Evolutionary conservation across 2,113 vertebrate species (phyloP).

Genomic region (Rhinoderma darwinii): DNA sequence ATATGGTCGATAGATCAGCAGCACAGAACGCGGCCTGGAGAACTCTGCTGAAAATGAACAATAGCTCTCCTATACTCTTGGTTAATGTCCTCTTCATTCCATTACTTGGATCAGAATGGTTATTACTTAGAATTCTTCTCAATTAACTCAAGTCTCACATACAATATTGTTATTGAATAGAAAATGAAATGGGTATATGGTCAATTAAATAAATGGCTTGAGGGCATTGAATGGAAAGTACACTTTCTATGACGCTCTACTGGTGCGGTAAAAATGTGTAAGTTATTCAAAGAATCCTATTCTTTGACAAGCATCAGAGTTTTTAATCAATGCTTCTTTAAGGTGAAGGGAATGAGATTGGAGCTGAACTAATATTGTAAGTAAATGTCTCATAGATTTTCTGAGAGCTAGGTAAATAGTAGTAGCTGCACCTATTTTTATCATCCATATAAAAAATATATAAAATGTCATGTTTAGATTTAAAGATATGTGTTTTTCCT

Average conservation of each 20-base stretch:
- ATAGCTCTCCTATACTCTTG: conserved; percentile 5
- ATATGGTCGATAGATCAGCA: conserved; percentile 23
- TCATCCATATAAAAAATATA: not conserved
- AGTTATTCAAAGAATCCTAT: conserved; percentile 41
- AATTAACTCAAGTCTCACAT: conserved; percentile 35
- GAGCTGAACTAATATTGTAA: conserved; percentile 39
- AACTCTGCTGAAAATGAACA: not conserved
- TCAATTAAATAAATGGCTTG: conserved; percentile 50
- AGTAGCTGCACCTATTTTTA: not conserved
- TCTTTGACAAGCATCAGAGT: conserved; percentile 35
- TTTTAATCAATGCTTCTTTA: conserved; percentile 39
- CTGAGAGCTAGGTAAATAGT: conserved; percentile 15
- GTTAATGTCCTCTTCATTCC: conserved; percentile 17
- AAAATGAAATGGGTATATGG: conserved; percentile 40
- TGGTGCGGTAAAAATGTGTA: conserved; percentile 25
- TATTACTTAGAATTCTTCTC: conserved; percentile 27
- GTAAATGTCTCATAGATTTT: conserved; percentile 42
- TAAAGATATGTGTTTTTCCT: not conserved
- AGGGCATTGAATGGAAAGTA: conserved; percentile 20
- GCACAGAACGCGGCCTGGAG: conserved; percentile 11
- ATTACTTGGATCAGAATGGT: conserved; percentile 29
- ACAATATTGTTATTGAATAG: conserved; percentile 43
- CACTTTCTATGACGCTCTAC: conserved; percentile 15
- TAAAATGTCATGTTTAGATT: not conserved
- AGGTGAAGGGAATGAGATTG: conserved; percentile 25